A percentile compares a stretch with the other conserved stretches of the same genome.
Evolutionary conservation across 2,113 vertebrate genomes (phyloP).

Genomic region (Ptyas mucosa): DNA sequence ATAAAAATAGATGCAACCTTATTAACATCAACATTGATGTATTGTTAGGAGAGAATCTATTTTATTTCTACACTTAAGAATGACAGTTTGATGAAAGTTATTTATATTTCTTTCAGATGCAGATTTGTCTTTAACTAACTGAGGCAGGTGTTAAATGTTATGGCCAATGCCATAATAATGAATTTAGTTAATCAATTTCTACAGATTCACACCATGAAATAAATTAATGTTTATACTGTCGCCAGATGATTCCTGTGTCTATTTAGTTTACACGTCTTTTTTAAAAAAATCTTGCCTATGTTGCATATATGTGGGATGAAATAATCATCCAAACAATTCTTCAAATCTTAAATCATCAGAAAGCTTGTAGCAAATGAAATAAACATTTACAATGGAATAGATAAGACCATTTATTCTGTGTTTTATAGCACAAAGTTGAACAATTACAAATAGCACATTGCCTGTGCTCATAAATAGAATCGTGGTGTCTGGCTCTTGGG

Average conservation of each 20-base stretch:
- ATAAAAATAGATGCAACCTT: neutral
- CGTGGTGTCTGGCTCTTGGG: neutral
- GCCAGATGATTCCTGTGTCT: neutral
- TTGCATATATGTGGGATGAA: neutral
- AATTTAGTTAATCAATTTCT: neutral
- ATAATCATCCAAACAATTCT: neutral
- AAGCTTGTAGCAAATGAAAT: neutral
- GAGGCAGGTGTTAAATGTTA: neutral
- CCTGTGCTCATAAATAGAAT: neutral
- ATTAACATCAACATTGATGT: neutral
- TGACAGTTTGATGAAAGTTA: neutral
- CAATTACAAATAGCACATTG: neutral
- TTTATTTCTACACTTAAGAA: neutral
- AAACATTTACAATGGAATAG: neutral
- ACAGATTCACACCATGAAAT: neutral
- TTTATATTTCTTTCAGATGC: neutral
- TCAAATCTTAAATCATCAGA: neutral
- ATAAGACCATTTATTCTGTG: neutral
- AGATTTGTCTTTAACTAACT: neutral
- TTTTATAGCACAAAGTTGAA: neutral
- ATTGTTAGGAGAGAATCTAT: neutral
- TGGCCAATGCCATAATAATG: neutral
- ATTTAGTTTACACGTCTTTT: neutral
- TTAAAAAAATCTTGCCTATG: neutral
- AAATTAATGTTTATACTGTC: neutral